phyloP scores from a whole-genome alignment of 1,140 invertebrate species.

The Chlorops oryzae region DNA sequence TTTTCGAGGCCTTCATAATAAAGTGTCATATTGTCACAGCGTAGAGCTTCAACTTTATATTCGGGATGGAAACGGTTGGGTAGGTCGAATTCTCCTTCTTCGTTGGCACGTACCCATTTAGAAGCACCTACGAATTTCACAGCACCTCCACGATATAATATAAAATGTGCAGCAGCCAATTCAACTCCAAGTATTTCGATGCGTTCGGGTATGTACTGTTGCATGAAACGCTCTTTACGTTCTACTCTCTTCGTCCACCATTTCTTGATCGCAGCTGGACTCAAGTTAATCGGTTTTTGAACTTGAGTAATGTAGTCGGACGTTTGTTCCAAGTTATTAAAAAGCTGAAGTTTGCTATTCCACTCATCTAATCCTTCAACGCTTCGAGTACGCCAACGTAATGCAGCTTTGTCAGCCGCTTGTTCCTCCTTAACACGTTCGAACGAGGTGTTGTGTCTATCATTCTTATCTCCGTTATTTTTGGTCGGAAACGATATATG shows the following conservation, averaged over 20 bases:
- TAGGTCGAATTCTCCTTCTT: conserved; percentile 51
- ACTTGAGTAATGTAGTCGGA: conserved; percentile 46
- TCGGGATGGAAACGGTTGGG: conserved; percentile 53
- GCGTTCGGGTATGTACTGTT: conserved; percentile 49
- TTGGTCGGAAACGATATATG: not conserved
- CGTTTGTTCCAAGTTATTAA: conserved; percentile 46
- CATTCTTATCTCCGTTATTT: too few relatives aligned
- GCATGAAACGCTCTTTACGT: conserved; percentile 37
- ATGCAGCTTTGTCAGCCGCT: conserved; percentile 38
- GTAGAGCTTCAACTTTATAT: conserved; percentile 61
- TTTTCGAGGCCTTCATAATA: conserved; percentile 68
- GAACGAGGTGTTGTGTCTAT: conserved; percentile 28
- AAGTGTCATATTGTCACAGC: conserved; percentile 57
- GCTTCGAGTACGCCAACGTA: conserved; percentile 48
- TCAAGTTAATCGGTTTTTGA: conserved; percentile 50
- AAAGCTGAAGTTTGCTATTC: conserved; percentile 47
- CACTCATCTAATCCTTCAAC: conserved; percentile 45
- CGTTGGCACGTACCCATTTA: conserved; percentile 54
- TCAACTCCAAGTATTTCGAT: conserved; percentile 58
- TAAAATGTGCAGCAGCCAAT: conserved; percentile 68
- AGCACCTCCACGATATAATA: conserved; percentile 59
- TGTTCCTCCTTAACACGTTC: conserved; percentile 32
- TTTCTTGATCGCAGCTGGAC: conserved; percentile 37
- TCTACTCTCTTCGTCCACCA: conserved; percentile 49
- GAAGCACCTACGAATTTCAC: conserved; percentile 54